Evolutionary conservation across 2,888 invertebrate species (phyloP).

Genomic region (Agriopis leucophaearia): DNA sequence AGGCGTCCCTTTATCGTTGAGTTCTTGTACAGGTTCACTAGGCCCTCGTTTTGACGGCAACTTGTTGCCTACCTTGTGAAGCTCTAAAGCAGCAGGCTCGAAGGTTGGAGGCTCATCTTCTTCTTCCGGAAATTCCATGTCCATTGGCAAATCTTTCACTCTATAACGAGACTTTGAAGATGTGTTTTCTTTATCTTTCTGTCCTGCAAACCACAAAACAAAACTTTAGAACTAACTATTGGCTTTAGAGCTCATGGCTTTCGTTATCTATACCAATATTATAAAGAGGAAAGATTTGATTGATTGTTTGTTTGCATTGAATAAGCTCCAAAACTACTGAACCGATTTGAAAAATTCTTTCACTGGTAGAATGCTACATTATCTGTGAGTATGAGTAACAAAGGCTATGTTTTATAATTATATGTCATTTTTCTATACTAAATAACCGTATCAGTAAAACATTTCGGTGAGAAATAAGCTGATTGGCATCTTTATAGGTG

Average conservation of each 20-base stretch:
- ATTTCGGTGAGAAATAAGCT: too few relatives aligned
- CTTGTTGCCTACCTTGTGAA: constrained; percentile 93
- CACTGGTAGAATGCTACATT: too few relatives aligned
- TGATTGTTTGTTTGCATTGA: too few relatives aligned
- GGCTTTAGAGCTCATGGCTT: neutral
- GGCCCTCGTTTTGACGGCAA: constrained; percentile 90
- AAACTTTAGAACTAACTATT: constrained; percentile 35
- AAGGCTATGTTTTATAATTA: too few relatives aligned
- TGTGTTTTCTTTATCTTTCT: constrained; percentile 65
- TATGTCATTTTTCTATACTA: too few relatives aligned
- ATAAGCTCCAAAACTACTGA: too few relatives aligned
- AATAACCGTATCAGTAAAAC: too few relatives aligned
- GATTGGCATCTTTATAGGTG: too few relatives aligned
- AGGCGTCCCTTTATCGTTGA: constrained; percentile 96
- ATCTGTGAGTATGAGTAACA: too few relatives aligned
- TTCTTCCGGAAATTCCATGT: constrained; percentile 88
- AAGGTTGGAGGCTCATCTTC: constrained; percentile 90
- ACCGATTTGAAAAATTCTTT: too few relatives aligned
- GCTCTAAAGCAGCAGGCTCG: constrained; percentile 92
- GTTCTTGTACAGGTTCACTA: constrained; percentile 91
- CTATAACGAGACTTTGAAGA: constrained; percentile 65
- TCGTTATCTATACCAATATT: too few relatives aligned
- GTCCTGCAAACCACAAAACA: constrained; percentile 60
- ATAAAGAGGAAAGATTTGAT: too few relatives aligned
- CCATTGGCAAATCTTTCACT: constrained; percentile 87